phyloP scores from a whole-genome alignment of 2,113 vertebrate species.

The Lipophrys pholis region DNA sequence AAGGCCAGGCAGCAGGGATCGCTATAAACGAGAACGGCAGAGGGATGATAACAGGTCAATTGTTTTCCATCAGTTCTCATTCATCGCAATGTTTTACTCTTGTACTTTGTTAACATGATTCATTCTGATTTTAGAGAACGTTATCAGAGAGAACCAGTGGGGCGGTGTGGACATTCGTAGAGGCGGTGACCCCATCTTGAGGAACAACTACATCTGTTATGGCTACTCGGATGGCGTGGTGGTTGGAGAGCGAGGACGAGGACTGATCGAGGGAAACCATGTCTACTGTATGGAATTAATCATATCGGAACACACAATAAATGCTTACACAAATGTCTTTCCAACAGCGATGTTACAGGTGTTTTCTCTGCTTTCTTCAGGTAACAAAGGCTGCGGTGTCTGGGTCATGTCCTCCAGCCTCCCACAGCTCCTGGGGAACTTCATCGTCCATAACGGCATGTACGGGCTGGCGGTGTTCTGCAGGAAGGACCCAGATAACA shows the following conservation, averaged over 20 bases:
- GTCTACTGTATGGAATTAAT: constrained; percentile 86
- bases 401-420: constrained; percentile 94
- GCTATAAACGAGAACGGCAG: constrained; percentile 93
- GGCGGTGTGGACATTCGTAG: constrained; percentile 91
- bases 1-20: constrained; percentile 92
- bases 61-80: background rate
- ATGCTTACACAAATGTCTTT: background rate
- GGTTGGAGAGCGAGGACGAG: constrained; percentile 89
- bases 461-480: constrained; percentile 91
- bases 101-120: background rate
- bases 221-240: constrained; percentile 92
- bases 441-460: constrained; percentile 90
- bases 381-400: constrained; percentile 91
- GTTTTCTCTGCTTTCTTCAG: constrained; percentile 67
- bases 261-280: constrained; percentile 90
- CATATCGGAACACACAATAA: background rate
- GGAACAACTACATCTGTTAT: constrained; percentile 91
- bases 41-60: constrained; percentile 90
- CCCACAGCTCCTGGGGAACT: constrained; percentile 88
- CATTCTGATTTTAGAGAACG: constrained; percentile 83
- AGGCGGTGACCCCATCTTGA: constrained; percentile 88
- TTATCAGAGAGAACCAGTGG: constrained; percentile 94
- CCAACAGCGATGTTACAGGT: background rate
- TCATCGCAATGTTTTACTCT: too few species aligned
- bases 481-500: constrained; percentile 84